A percentile compares a stretch with the other conserved stretches of the same genome.
Conservation (phyloP, 2,888 invertebrate species). For the Netelia inedita region DNA sequence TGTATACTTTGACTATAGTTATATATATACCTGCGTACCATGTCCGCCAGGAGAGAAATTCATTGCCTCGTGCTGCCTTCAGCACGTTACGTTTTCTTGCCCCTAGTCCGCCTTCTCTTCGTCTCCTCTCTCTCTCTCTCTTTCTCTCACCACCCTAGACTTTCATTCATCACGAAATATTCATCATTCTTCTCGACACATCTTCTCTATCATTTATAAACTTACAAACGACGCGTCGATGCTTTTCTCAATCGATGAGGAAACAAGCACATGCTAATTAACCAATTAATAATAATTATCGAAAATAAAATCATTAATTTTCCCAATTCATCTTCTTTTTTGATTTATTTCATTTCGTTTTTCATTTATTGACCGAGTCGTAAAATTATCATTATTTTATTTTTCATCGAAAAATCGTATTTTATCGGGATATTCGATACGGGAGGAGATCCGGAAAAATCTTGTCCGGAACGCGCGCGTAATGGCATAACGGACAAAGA, state of each 20-base stretch:
- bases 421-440: too few species aligned
- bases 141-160: not conserved
- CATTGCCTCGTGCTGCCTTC: conserved; percentile 39
- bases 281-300: not conserved
- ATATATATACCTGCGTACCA: not conserved
- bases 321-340: not conserved
- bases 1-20: not conserved
- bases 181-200: conserved; percentile 38
- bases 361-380: not conserved
- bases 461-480: too few species aligned
- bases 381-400: not conserved
- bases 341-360: not conserved
- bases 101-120: not conserved
- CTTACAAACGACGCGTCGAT: not conserved
- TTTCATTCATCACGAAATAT: conserved; percentile 47
- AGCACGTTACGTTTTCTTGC: conserved; percentile 37
- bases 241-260: not conserved
- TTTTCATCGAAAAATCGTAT: too few species aligned
- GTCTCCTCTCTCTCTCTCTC: not conserved
- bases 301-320: not conserved
- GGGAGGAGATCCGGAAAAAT: too few species aligned
- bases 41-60: conserved; percentile 36
- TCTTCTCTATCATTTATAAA: not conserved
- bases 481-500: not conserved
- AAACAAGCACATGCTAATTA: not conserved